Evolutionary conservation across 2,888 invertebrate genomes (phyloP).

Genomic region (Cabera pusaria): DNA sequence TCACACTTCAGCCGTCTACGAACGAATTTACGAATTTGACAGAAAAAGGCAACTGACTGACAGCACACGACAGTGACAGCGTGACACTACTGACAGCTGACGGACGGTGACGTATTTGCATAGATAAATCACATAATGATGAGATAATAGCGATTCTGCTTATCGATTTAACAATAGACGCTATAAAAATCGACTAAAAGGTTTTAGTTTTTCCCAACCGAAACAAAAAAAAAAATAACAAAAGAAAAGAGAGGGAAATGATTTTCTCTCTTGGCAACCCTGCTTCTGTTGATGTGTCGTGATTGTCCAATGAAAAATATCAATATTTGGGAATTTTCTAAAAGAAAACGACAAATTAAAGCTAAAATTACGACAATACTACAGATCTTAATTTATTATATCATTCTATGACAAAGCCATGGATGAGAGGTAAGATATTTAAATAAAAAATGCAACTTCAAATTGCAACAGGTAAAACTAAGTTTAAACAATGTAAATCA

Average conservation of each 20-base stretch:
- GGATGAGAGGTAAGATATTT: slow-evolving; percentile 70
- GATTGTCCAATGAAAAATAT: slow-evolving; percentile 76
- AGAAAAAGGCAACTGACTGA: too few relatives aligned
- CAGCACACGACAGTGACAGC: too few relatives aligned
- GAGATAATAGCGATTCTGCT: too few relatives aligned
- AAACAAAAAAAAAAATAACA: slow-evolving; percentile 2
- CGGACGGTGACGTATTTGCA: too few relatives aligned
- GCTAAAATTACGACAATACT: slow-evolving; percentile 55
- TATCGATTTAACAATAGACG: too few relatives aligned
- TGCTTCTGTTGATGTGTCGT: slow-evolving; percentile 80
- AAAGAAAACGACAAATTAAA: slow-evolving; percentile 68
- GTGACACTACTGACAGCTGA: too few relatives aligned
- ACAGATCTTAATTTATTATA: slow-evolving; percentile 55
- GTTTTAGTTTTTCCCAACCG: neutral
- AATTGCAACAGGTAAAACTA: slow-evolving; percentile 72
- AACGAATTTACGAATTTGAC: slow-evolving; percentile 6
- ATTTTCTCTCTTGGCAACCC: slow-evolving; percentile 57
- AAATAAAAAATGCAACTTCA: slow-evolving; percentile 44
- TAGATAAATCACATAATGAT: too few relatives aligned
- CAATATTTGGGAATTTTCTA: slow-evolving; percentile 77
- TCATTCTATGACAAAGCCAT: slow-evolving; percentile 63
- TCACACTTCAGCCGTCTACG: slow-evolving; percentile 39
- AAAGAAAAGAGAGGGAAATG: slow-evolving; percentile 33
- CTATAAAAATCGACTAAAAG: slow-evolving; percentile 10
- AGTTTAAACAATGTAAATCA: slow-evolving; percentile 68